These are phyloP conservation scores for Drosophila subpulchrella DNA, from an alignment of 1,140 invertebrate genomes.

Conservation along the genomic window DNA sequence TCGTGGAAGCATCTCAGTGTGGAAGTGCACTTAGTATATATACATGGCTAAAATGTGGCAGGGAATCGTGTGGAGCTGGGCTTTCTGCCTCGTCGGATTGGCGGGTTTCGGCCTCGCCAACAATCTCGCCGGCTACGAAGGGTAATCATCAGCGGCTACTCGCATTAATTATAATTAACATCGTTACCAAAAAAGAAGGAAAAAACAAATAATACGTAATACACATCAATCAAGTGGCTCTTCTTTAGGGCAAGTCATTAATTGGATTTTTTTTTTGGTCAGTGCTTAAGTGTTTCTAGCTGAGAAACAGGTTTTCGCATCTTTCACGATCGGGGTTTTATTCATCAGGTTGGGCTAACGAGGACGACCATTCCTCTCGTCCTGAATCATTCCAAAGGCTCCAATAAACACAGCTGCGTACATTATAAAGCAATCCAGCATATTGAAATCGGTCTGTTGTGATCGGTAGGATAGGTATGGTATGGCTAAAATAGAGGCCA, in stretches of 20 bases:
- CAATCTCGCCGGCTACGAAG: conserved; percentile 75
- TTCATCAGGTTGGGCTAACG: not conserved
- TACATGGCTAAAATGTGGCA: conserved; percentile 50
- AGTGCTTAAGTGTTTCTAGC: not conserved
- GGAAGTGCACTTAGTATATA: conserved; percentile 18
- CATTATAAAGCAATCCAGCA: conserved; percentile 43
- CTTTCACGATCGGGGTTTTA: not conserved
- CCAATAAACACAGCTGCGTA: conserved; percentile 21
- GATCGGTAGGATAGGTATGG: conserved; percentile 43
- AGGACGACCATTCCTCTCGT: not conserved
- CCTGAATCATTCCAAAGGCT: conserved; percentile 11
- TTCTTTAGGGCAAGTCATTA: conserved; percentile 27
- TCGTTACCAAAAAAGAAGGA: conserved; percentile 11
- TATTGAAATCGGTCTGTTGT: conserved; percentile 18
- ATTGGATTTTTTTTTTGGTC: conserved; percentile 26
- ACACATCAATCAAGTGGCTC: conserved; percentile 60
- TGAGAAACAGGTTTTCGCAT: conserved; percentile 12
- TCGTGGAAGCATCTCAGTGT: conserved; percentile 11
- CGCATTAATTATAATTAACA: conserved; percentile 52
- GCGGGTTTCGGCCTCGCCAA: conserved; percentile 46
- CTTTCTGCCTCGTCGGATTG: conserved; percentile 58
- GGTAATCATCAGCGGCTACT: conserved; percentile 61
- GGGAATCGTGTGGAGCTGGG: conserved; percentile 72
- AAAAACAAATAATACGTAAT: conserved; percentile 22
- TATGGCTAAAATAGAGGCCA: conserved; percentile 22